These are phyloP conservation scores for Drosophila seclusa DNA, from an alignment of 2,888 invertebrate genomes.

Conservation along the genomic window DNA sequence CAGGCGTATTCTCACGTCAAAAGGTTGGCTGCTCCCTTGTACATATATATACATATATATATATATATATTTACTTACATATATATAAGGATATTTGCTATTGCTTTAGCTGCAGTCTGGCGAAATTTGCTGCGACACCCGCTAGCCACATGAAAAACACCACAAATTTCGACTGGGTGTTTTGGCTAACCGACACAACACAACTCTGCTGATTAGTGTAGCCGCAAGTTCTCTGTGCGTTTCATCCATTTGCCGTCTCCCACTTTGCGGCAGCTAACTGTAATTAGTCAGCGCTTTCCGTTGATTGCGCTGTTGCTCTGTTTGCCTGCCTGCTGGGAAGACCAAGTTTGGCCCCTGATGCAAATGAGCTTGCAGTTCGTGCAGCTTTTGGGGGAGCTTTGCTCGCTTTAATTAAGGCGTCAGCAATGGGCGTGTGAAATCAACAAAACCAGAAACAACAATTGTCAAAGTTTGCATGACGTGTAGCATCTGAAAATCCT, in stretches of 20 bases:
- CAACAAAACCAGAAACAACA: conserved; percentile 7
- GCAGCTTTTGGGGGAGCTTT: conserved; percentile 39
- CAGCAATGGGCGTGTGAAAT: conserved; percentile 5
- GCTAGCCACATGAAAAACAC: conserved; percentile 26
- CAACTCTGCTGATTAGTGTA: conserved; percentile 10
- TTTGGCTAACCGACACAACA: conserved; percentile 1
- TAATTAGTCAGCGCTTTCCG: conserved; percentile 66
- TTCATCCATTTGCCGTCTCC: background rate
- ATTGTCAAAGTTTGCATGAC: conserved; percentile 1
- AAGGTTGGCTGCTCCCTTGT: background rate
- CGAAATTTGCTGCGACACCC: conserved; percentile 2
- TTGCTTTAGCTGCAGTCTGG: conserved; percentile 23
- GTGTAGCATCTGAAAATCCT: conserved; percentile 3
- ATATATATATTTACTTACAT: background rate
- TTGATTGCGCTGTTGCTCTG: conserved; percentile 58
- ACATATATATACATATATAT: background rate
- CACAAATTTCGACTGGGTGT: conserved; percentile 20
- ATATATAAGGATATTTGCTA: background rate
- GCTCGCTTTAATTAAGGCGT: conserved; percentile 43
- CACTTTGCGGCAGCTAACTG: conserved; percentile 15
- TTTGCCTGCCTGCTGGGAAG: conserved; percentile 3
- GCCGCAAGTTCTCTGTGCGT: conserved; percentile 3
- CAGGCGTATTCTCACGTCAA: background rate
- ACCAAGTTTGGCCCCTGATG: conserved; percentile 34
- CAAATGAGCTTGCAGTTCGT: conserved; percentile 52